Conservation (phyloP, 2,113 vertebrate genomes). For the Piaya cayana region DNA sequence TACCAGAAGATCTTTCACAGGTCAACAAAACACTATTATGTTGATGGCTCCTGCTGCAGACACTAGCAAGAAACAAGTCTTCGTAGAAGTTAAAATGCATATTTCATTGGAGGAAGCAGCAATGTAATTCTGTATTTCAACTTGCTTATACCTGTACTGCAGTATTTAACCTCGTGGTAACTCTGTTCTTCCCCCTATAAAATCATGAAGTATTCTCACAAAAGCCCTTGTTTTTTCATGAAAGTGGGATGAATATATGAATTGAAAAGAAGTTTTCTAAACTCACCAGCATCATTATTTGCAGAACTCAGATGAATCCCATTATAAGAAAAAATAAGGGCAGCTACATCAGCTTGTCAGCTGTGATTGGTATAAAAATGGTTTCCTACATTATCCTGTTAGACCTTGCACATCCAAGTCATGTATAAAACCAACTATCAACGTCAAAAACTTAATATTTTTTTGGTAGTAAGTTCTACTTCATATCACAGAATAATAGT, state of each 20-base stretch:
- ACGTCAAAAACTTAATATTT: not conserved
- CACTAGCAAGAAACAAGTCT: constrained; percentile 58
- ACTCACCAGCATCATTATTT: not conserved
- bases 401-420: not conserved
- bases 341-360: not conserved
- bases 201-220: constrained; percentile 14
- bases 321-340: not conserved
- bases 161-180: constrained; percentile 44
- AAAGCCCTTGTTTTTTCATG: constrained; percentile 8
- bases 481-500: not conserved
- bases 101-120: constrained; percentile 59
- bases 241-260: constrained; percentile 47
- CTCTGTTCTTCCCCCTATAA: constrained; percentile 33
- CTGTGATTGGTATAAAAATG: not conserved
- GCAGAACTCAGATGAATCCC: not conserved
- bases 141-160: not conserved
- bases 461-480: not conserved
- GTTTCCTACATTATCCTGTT: not conserved
- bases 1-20: constrained; percentile 70
- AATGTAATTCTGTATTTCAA: constrained; percentile 56
- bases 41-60: constrained; percentile 59
- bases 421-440: not conserved
- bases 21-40: constrained; percentile 66
- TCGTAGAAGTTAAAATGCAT: constrained; percentile 64
- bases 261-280: not conserved